A percentile compares a stretch with the other conserved stretches of the same genome.
Evolutionary conservation across 2,797 vertebrate genomes (phyloP).

Genomic region (Yasuhikotakia modesta): DNA sequence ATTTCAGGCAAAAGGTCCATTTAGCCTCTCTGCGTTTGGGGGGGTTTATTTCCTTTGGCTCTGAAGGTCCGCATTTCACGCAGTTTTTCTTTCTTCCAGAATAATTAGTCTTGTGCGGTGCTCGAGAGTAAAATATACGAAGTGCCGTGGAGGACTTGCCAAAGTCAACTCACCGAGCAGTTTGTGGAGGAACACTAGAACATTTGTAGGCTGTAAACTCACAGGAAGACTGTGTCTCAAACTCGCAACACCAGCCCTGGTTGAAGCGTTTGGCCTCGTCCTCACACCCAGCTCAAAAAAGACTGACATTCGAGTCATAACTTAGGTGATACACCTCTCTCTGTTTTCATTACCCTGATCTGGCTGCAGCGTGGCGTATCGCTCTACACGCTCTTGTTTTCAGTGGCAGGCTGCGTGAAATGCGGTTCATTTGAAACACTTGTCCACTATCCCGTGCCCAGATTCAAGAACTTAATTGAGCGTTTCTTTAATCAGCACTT

Average conservation of each 20-base stretch:
- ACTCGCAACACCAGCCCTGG: conserved; percentile 35
- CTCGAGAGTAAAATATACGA: conserved; percentile 66
- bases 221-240: conserved; percentile 52
- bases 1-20: conserved; percentile 55
- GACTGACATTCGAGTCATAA: conserved; percentile 17
- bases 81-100: conserved; percentile 60
- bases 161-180: conserved; percentile 61
- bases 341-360: conserved; percentile 42
- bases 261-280: conserved; percentile 34
- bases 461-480: conserved; percentile 40
- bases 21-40: conserved; percentile 62
- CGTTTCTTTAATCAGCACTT: conserved; percentile 37
- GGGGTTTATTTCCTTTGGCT: conserved; percentile 68
- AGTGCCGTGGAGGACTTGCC: conserved; percentile 53
- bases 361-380: conserved; percentile 18
- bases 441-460: conserved; percentile 14
- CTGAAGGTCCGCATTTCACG: conserved; percentile 63
- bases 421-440: conserved; percentile 33
- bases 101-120: conserved; percentile 62
- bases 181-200: conserved; percentile 62
- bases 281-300: conserved; percentile 35
- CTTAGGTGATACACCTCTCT: conserved; percentile 10
- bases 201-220: conserved; percentile 59
- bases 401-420: conserved; percentile 13
- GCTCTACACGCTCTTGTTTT: conserved; percentile 40